Evolutionary conservation across 2,797 vertebrate species (phyloP).

Genomic region (Chiloscyllium punctatum): DNA sequence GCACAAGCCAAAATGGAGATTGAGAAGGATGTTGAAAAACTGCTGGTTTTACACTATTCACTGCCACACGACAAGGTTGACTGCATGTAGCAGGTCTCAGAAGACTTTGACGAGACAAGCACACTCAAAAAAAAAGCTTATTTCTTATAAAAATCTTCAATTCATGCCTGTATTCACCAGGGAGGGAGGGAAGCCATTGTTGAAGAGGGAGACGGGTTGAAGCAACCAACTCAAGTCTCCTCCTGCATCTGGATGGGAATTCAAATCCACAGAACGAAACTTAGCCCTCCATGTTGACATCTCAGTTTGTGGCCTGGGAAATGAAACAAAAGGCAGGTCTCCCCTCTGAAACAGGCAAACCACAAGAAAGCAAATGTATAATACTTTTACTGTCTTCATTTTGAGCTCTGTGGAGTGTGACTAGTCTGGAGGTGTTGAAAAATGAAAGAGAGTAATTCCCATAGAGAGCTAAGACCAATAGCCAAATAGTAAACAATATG

Average conservation of each 20-base stretch:
- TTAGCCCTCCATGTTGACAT: neutral
- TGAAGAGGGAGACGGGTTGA: neutral
- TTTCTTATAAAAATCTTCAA: neutral
- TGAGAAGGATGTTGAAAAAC: neutral
- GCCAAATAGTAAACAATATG: neutral
- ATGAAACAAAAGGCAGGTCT: slow-evolving; percentile 1
- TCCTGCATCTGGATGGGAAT: slow-evolving; percentile 20
- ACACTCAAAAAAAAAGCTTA: neutral
- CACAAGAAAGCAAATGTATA: neutral
- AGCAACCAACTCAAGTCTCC: neutral
- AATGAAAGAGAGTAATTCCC: neutral
- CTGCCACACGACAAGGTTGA: neutral
- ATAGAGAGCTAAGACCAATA: neutral
- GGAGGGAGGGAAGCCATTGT: neutral
- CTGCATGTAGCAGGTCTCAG: neutral
- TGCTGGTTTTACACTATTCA: neutral
- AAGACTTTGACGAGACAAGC: neutral
- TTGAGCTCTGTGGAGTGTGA: neutral
- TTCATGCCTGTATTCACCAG: neutral
- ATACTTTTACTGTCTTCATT: slow-evolving; percentile 18
- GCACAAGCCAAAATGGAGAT: neutral
- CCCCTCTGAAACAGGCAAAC: neutral
- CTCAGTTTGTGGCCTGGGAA: neutral
- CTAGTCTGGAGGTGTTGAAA: neutral
- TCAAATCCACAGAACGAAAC: neutral